These are phyloP conservation scores for Rattus rattus DNA, from an alignment of 2,113 vertebrate species.

Conservation along the genomic window DNA sequence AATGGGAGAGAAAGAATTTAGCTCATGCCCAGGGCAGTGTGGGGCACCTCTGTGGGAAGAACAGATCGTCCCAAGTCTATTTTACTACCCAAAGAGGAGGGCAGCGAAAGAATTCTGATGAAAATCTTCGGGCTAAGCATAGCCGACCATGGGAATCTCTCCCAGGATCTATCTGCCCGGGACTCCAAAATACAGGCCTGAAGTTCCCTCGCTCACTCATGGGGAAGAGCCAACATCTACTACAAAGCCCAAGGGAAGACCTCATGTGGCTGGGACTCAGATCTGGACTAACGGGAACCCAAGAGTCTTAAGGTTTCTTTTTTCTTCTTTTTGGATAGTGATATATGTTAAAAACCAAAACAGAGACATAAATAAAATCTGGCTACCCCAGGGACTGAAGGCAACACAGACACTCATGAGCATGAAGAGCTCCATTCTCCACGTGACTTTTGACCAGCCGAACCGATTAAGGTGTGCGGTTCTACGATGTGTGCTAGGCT, in stretches of 20 bases:
- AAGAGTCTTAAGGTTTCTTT: constrained; percentile 1
- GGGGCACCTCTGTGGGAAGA: not conserved
- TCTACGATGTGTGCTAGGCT: not conserved
- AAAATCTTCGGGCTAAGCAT: not conserved
- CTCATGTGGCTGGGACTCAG: fast-evolving
- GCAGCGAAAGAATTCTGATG: not conserved
- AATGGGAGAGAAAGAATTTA: constrained; percentile 84
- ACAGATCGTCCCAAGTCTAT: not conserved
- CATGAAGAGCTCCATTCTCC: not conserved
- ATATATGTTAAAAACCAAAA: not conserved
- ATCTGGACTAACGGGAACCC: not conserved
- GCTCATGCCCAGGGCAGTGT: constrained; percentile 50
- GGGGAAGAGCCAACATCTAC: not conserved
- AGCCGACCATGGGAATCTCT: not conserved
- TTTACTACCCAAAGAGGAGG: not conserved
- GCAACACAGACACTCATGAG: not conserved
- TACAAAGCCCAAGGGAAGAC: not conserved
- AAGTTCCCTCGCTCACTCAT: not conserved
- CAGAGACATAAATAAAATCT: not conserved
- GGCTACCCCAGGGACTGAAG: not conserved
- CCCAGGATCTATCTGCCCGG: not conserved
- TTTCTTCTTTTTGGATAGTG: not conserved
- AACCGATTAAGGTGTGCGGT: not conserved
- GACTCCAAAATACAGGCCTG: not conserved
- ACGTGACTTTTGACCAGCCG: not conserved